These are phyloP conservation scores for Tinamus guttatus DNA, from an alignment of 2,113 vertebrate genomes.

Conservation along the genomic window DNA sequence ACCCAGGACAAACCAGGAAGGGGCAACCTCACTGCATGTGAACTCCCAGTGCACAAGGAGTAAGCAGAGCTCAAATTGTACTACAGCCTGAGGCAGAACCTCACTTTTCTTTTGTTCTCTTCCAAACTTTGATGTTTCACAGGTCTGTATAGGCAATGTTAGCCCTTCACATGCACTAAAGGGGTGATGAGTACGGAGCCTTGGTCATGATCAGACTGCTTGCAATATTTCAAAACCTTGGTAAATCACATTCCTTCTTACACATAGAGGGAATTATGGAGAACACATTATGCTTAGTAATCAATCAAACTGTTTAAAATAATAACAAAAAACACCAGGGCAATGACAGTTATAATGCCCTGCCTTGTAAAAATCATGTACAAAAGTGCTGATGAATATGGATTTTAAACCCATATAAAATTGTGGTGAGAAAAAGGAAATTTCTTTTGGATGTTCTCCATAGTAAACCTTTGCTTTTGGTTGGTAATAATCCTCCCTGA, in stretches of 20 bases:
- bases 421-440: conserved; percentile 63
- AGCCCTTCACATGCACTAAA: neutral
- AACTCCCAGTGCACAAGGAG: neutral
- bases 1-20: neutral
- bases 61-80: neutral
- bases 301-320: conserved; percentile 48
- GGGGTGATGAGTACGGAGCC: neutral
- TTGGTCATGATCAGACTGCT: neutral
- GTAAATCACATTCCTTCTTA: conserved; percentile 23
- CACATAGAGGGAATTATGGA: neutral
- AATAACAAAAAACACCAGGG: neutral
- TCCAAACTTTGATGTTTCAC: neutral
- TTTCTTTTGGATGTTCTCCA: conserved; percentile 56
- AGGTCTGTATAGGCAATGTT: neutral
- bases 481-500: neutral
- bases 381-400: conserved; percentile 59
- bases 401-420: conserved; percentile 64
- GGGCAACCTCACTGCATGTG: neutral
- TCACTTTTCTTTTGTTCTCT: neutral
- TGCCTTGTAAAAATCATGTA: conserved; percentile 7
- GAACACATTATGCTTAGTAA: conserved; percentile 24
- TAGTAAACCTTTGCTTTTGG: conserved; percentile 23
- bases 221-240: neutral
- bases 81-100: neutral
- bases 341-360: neutral